Percentiles rank a stretch among this genome's conserved stretches.
These are phyloP conservation scores for Rhagoletis pomonella DNA, from an alignment of 1,140 invertebrate species.

Conservation along the genomic window DNA sequence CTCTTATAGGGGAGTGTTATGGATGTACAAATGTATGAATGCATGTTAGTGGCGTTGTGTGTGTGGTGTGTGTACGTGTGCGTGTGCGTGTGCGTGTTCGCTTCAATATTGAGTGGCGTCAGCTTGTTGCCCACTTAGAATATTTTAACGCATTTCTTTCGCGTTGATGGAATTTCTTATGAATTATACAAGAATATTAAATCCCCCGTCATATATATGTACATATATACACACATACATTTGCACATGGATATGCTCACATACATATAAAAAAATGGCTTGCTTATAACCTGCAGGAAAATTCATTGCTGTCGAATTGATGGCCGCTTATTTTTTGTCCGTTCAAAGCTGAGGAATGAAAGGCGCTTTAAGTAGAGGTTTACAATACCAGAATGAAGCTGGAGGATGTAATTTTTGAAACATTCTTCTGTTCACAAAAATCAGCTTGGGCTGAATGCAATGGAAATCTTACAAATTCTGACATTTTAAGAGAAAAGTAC, in stretches of 20 bases:
- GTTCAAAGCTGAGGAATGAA: no score
- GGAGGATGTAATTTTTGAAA: no score
- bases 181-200: conserved; percentile 74
- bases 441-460: no score
- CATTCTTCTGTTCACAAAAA: no score
- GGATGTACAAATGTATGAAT: neutral
- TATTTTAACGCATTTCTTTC: conserved; percentile 62
- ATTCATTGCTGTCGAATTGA: neutral
- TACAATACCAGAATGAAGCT: no score
- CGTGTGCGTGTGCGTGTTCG: neutral
- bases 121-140: conserved; percentile 73
- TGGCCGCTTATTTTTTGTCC: no score
- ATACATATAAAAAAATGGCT: no score
- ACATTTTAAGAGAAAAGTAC: no score
- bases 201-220: conserved; percentile 46
- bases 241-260: neutral
- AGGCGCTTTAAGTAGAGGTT: no score
- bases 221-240: neutral
- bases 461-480: no score
- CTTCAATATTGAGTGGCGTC: conserved; percentile 60
- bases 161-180: conserved; percentile 74
- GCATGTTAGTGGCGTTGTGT: neutral
- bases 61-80: neutral
- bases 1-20: neutral
- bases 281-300: neutral